Conservation (phyloP, 64 coral and sea anemone genomes). For the Porites lutea region DNA sequence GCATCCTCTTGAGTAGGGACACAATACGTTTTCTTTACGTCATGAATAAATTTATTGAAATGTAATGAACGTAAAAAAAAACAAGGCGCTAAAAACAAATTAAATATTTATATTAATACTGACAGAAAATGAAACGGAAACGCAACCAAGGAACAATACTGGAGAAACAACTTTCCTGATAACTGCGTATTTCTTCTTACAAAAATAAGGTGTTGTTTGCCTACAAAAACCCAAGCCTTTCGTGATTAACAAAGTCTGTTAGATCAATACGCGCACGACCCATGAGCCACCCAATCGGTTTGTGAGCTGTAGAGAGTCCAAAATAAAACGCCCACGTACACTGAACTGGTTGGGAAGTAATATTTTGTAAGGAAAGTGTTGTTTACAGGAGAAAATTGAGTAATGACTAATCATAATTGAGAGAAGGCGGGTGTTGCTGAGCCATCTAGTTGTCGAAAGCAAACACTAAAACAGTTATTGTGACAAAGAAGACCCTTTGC, state of each 20-base stretch:
- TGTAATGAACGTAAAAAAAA: background rate
- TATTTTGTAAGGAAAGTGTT: background rate
- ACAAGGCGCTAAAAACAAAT: background rate
- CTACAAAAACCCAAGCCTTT: no score
- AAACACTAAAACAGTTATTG: no score
- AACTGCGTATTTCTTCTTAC: no score
- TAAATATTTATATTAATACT: background rate
- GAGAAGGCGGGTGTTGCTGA: no score
- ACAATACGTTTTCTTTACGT: background rate
- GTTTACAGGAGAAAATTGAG: background rate
- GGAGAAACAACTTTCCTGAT: no score
- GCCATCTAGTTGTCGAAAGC: no score
- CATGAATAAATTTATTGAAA: background rate
- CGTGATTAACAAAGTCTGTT: no score
- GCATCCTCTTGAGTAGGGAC: no score
- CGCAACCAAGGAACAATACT: no score
- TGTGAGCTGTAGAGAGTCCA: background rate
- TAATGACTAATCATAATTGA: background rate
- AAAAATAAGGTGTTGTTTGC: background rate
- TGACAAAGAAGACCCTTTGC: no score
- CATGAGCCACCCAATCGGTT: background rate
- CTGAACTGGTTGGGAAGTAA: background rate
- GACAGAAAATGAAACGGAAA: background rate
- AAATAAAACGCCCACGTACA: slow-evolving; percentile 1
- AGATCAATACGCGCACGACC: background rate